Percentiles rank a stretch among this genome's conserved stretches.
Evolutionary conservation across 2,113 vertebrate species (phyloP).

Genomic region (Xenopus tropicalis): DNA sequence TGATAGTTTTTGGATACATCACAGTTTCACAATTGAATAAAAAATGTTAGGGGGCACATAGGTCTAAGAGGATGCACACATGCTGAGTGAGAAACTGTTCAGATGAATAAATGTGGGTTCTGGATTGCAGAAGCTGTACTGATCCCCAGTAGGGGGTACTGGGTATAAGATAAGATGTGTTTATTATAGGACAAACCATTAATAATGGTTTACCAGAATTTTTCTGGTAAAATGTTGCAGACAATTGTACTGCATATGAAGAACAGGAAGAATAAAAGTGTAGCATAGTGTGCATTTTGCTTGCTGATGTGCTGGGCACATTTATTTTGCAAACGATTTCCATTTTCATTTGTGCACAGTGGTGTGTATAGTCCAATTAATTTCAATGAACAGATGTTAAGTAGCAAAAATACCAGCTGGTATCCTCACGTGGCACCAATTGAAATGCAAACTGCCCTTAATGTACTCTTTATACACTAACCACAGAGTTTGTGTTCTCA

Average conservation of each 20-base stretch:
- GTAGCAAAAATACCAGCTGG: slow-evolving; percentile 37
- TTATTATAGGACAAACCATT: no score
- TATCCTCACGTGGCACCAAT: slow-evolving; percentile 29
- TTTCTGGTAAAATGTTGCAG: not conserved
- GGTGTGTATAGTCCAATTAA: slow-evolving; percentile 31
- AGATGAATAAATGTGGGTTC: no score
- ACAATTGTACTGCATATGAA: slow-evolving; percentile 2
- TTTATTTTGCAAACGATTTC: slow-evolving; percentile 4
- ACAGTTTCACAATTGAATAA: no score
- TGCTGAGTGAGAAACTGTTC: no score
- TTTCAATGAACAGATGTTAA: slow-evolving; percentile 35
- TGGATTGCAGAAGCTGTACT: no score
- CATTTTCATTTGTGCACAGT: slow-evolving; percentile 35
- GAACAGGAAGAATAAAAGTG: not conserved
- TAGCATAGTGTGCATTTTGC: slow-evolving; percentile 1
- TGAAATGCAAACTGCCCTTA: slow-evolving; percentile 35
- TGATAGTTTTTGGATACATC: no score
- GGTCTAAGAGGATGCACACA: no score
- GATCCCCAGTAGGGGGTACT: no score
- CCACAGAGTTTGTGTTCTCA: not conserved
- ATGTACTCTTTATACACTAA: slow-evolving; percentile 31
- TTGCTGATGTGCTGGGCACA: not conserved
- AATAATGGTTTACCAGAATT: no score
- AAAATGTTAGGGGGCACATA: no score
- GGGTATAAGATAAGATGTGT: no score